Evolutionary conservation across 1,140 invertebrate genomes (phyloP).

Genomic region (Vollenhovia emeryi): DNA sequence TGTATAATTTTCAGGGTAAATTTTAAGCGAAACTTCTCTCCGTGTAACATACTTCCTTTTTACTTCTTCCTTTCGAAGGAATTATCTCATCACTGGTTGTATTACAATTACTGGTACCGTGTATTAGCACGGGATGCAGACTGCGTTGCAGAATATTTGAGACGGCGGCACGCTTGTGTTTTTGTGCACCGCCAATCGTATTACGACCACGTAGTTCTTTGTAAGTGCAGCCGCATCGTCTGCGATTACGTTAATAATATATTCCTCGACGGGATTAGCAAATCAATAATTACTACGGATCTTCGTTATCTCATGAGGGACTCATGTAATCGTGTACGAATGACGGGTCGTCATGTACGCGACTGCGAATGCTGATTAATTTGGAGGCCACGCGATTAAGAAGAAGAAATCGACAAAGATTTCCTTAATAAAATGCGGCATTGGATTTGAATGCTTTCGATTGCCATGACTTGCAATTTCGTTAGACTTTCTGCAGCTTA

Average conservation of each 20-base stretch:
- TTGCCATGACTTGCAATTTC: background rate
- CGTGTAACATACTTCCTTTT: background rate
- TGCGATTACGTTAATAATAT: conserved; percentile 67
- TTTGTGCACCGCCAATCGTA: conserved; percentile 12
- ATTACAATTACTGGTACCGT: background rate
- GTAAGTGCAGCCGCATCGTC: conserved; percentile 49
- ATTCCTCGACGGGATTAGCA: conserved; percentile 12
- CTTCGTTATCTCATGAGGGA: conserved; percentile 63
- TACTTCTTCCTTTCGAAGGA: background rate
- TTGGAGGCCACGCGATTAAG: conserved; percentile 41
- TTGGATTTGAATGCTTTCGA: background rate
- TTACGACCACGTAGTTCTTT: conserved; percentile 35
- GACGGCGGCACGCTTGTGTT: background rate
- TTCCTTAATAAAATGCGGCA: background rate
- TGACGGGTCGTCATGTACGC: conserved; percentile 32
- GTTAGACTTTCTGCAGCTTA: background rate
- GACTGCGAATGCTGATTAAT: conserved; percentile 20
- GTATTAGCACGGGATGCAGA: background rate
- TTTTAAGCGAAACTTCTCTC: too few relatives aligned
- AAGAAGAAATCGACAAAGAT: conserved; percentile 1
- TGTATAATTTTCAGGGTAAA: too few relatives aligned
- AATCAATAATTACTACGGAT: conserved; percentile 69
- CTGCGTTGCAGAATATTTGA: conserved; percentile 11
- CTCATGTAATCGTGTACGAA: conserved; percentile 44
- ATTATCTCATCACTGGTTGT: background rate